Percentiles rank a stretch among this genome's conserved stretches.
phyloP scores from a whole-genome alignment of 2,888 invertebrate genomes.

The Nephrotoma appendiculata region DNA sequence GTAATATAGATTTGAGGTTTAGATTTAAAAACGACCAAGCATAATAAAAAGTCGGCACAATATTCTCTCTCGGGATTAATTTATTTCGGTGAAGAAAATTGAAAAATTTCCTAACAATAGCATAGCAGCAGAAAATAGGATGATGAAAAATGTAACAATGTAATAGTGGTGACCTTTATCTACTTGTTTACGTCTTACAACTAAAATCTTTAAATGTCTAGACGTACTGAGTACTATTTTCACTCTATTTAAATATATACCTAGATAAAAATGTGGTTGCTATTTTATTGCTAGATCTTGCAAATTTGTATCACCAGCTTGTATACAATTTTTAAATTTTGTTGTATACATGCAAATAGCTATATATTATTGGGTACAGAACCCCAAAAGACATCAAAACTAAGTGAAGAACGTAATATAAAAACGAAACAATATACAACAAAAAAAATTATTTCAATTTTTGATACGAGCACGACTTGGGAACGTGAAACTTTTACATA shows the following conservation, averaged over 20 bases:
- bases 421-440: not conserved
- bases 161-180: not conserved
- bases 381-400: not conserved
- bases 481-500: not conserved
- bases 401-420: not conserved
- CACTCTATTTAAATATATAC: not conserved
- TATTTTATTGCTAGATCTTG: too few relatives aligned
- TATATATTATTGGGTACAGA: not conserved
- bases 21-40: not conserved
- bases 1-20: not conserved
- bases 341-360: not conserved
- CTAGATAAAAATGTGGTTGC: too few relatives aligned
- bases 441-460: not conserved
- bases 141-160: not conserved
- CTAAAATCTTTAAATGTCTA: not conserved
- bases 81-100: not conserved
- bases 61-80: not conserved
- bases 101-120: not conserved
- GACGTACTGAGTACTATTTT: not conserved
- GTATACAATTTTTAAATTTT: not conserved
- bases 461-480: not conserved
- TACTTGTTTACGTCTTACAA: not conserved
- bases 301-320: too few relatives aligned
- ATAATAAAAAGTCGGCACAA: not conserved
- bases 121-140: not conserved